phyloP scores from a whole-genome alignment of 2,888 invertebrate species.

The Brassicogethes aeneus region DNA sequence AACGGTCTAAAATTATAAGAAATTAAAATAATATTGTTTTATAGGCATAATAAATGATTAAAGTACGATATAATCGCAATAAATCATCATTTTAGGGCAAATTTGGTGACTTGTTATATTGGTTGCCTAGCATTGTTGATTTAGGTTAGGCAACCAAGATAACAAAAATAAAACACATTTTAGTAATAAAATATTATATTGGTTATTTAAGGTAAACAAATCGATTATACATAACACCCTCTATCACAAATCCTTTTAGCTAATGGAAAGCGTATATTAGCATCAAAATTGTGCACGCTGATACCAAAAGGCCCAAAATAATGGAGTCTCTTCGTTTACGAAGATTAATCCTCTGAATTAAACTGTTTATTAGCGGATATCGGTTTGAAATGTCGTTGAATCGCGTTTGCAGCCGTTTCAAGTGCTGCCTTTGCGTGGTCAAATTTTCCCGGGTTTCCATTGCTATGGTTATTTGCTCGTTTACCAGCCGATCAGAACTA shows the following conservation, averaged over 20 bases:
- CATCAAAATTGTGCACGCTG: constrained; percentile 81
- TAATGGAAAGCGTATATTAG: constrained; percentile 71
- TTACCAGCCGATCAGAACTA: constrained; percentile 87
- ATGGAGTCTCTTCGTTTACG: constrained; percentile 91
- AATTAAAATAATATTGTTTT: too few species aligned
- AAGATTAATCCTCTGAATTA: constrained; percentile 88
- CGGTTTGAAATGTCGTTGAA: constrained; percentile 86
- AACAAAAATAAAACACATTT: too few species aligned
- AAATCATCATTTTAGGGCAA: too few species aligned
- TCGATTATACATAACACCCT: too few species aligned
- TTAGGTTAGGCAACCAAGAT: too few species aligned
- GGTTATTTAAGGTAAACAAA: too few species aligned
- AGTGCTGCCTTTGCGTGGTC: constrained; percentile 75
- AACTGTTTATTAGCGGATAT: constrained; percentile 76
- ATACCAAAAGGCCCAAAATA: constrained; percentile 81
- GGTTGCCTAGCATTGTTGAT: too few species aligned
- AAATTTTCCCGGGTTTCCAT: constrained; percentile 95
- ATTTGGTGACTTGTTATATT: too few species aligned
- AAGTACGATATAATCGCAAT: too few species aligned
- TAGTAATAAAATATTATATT: too few species aligned
- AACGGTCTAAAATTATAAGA: too few species aligned
- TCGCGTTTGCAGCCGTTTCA: constrained; percentile 84
- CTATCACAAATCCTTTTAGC: constrained; percentile 4
- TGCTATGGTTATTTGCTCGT: constrained; percentile 96
- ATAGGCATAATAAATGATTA: too few species aligned